Evolutionary conservation across 2,888 invertebrate genomes (phyloP).

Genomic region (Megastigmus dorsalis): DNA sequence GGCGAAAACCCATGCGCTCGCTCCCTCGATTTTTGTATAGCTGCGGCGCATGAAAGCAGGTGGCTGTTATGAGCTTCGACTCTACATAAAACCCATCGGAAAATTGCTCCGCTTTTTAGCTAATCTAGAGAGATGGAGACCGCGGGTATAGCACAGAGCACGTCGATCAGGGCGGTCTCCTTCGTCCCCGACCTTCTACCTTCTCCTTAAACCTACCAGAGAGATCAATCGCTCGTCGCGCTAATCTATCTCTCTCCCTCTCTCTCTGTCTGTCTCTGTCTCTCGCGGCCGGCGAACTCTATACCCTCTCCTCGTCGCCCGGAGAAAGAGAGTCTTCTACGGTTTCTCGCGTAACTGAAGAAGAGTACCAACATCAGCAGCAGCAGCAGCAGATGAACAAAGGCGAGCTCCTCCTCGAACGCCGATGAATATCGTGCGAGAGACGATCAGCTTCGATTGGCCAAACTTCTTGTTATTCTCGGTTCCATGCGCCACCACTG

Average conservation of each 20-base stretch:
- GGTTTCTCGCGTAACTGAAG: conserved; percentile 54
- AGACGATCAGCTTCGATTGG: conserved; percentile 1
- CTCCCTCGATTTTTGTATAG: too few relatives aligned
- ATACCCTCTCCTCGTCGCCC: too few relatives aligned
- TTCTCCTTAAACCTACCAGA: neutral
- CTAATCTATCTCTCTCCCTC: conserved; percentile 32
- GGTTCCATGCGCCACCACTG: neutral
- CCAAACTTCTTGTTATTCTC: neutral
- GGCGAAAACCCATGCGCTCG: too few relatives aligned
- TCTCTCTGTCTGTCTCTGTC: too few relatives aligned
- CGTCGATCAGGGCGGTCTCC: conserved; percentile 25
- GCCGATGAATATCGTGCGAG: conserved; percentile 8
- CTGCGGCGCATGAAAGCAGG: too few relatives aligned
- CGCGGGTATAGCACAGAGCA: too few relatives aligned
- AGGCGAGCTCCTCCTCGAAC: neutral
- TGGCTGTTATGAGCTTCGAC: too few relatives aligned
- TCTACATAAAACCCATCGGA: too few relatives aligned
- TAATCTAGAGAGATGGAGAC: too few relatives aligned
- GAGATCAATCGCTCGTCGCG: conserved; percentile 37
- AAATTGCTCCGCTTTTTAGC: too few relatives aligned
- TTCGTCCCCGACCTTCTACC: conserved; percentile 28
- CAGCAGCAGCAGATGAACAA: neutral
- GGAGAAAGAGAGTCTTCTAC: too few relatives aligned
- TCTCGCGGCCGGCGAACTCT: conserved; percentile 41
- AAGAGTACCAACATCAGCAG: conserved; percentile 3